phyloP scores from a whole-genome alignment of 2,888 invertebrate species.

The Cheilosia scutellata region DNA sequence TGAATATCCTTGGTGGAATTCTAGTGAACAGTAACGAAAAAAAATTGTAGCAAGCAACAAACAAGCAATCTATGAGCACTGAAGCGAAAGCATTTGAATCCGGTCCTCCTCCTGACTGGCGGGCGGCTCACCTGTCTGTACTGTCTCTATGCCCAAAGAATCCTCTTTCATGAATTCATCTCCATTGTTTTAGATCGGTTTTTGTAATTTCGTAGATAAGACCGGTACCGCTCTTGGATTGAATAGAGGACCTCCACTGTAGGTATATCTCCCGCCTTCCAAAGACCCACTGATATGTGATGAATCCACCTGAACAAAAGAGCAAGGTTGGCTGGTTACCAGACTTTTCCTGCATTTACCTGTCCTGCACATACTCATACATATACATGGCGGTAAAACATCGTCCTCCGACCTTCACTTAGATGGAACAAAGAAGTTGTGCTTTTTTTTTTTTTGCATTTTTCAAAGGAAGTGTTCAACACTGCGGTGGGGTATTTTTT shows the following conservation, averaged over 20 bases:
- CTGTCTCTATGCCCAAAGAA: not conserved
- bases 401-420: slow-evolving; percentile 11
- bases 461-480: slow-evolving; percentile 51
- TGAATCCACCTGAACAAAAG: slow-evolving; percentile 65
- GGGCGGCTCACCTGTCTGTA: slow-evolving; percentile 34
- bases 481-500: slow-evolving; percentile 38
- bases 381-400: not conserved
- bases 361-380: not conserved
- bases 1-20: slow-evolving; percentile 48
- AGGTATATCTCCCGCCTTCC: not conserved
- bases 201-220: slow-evolving; percentile 75
- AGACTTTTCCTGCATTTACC: slow-evolving; percentile 47
- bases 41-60: slow-evolving; percentile 34
- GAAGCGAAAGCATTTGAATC: slow-evolving; percentile 69
- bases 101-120: slow-evolving; percentile 2
- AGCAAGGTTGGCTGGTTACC: slow-evolving; percentile 46
- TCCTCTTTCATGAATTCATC: slow-evolving; percentile 60
- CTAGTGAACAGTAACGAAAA: not conserved
- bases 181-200: slow-evolving; percentile 74
- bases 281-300: slow-evolving; percentile 64
- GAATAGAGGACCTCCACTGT: slow-evolving; percentile 11
- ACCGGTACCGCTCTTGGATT: slow-evolving; percentile 32
- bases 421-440: not conserved
- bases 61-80: slow-evolving; percentile 57
- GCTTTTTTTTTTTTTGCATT: not conserved